Base-by-base conservation (phyloP, 2,113 vertebrate species). In the Cephalopterus ornatus region DNA sequence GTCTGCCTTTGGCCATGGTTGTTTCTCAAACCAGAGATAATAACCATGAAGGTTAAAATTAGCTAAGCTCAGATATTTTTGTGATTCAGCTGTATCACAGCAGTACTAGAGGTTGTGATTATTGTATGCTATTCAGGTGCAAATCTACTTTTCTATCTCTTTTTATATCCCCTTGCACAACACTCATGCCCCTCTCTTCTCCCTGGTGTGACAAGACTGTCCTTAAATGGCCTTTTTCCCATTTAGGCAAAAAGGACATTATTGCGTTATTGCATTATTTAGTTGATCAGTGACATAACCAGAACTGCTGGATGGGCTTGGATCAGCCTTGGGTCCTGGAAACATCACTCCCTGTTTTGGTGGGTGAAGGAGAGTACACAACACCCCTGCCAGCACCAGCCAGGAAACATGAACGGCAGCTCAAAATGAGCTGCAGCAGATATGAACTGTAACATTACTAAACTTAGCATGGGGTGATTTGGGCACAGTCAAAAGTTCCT, bases 121-220 rank as follows among this genome's bases (percentile, higher is more conserved):
- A 39, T 5, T 2, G 0, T 41, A 28, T 50, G 46, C 3, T 59
- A 1, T 58, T 77, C 50, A 53, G 41, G 23, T 33, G 47, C 16
- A 76, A 88, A 84, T 68, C 63, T 56, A 28, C 20, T 77, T 90
- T 85, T n/a, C 33, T 59, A 2, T 8, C 10, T 63, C 27, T 85
- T 32, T 70, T 75, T 66, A 10, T 8, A 84, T 15, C 9, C 6
- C 17, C 28, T 77, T 65, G n/a, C 5, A 19, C 37, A 85, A 47
- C 26, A n/a, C 17, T 46, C 5, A 49, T 83, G 41, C 37, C 41
- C 9, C 3, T 67, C 47, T 24, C 37, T 44, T 73, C 30, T 68
- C n/a, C 37, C 35, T 0, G 0, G 2, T 18, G 8, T 30, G 28
- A 8, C 14, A 75, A 79, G 35, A 5, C 35, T 68, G 33, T 47